A percentile compares a stretch with the other conserved stretches of the same genome.
Conservation (phyloP, 2,888 invertebrate genomes). For the Lepidonotus clava region DNA sequence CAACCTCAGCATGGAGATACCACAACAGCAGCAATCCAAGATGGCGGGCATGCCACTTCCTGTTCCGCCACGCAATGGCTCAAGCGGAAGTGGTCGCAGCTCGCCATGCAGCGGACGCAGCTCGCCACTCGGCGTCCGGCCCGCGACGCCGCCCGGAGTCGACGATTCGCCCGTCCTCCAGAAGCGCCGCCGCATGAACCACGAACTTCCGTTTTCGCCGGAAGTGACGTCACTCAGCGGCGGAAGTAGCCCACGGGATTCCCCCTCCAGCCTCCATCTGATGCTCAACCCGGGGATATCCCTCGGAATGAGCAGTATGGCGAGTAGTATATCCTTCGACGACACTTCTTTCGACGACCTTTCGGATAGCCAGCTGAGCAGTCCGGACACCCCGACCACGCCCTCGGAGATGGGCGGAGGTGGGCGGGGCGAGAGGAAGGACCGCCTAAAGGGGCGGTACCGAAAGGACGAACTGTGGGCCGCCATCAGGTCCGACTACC, state of each 20-base stretch:
- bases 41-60: too few species aligned
- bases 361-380: slow-evolving; percentile 54
- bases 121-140: slow-evolving; percentile 36
- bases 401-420: neutral
- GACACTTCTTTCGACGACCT: slow-evolving; percentile 51
- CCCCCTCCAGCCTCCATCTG: slow-evolving; percentile 19
- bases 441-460: slow-evolving; percentile 52
- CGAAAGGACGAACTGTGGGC: slow-evolving; percentile 89
- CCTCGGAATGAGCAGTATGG: neutral
- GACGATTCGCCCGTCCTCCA: slow-evolving; percentile 48
- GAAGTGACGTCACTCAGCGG: neutral
- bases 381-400: neutral
- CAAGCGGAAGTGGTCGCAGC: slow-evolving; percentile 16
- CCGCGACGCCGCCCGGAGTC: slow-evolving; percentile 20
- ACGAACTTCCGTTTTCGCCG: neutral
- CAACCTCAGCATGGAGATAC: slow-evolving; percentile 8
- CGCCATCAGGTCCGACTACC: slow-evolving; percentile 93
- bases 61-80: neutral
- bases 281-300: slow-evolving; percentile 18
- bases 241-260: slow-evolving; percentile 35
- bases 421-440: neutral
- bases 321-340: neutral
- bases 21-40: neutral
- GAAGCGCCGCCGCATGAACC: slow-evolving; percentile 54
- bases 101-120: slow-evolving; percentile 1